phyloP scores from a whole-genome alignment of 2,113 vertebrate genomes.

The Festucalex cinctus region DNA sequence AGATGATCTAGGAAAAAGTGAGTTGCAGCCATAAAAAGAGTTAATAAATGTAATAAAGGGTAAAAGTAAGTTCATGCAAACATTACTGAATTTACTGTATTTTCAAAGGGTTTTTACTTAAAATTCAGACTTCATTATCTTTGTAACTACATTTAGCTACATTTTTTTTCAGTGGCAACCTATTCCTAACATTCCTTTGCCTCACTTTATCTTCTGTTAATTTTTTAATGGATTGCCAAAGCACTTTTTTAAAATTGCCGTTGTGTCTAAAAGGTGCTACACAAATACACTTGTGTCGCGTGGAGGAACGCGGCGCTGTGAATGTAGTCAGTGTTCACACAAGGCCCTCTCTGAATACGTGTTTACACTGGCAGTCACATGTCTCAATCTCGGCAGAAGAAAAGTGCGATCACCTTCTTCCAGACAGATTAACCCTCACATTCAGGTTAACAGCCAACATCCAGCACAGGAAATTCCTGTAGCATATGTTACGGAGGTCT shows the following conservation, averaged over 20 bases:
- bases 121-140: too few species aligned
- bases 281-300: background rate
- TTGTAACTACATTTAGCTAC: background rate
- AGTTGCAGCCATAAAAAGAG: background rate
- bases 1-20: slow-evolving; percentile 10
- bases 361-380: slow-evolving; percentile 66
- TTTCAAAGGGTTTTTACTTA: too few species aligned
- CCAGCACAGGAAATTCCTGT: slow-evolving; percentile 58
- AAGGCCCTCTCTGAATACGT: slow-evolving; percentile 53
- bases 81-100: background rate
- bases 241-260: background rate
- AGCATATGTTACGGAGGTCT: slow-evolving; percentile 42
- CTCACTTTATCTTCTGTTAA: background rate
- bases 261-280: background rate
- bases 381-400: slow-evolving; percentile 56
- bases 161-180: background rate
- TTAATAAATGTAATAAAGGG: background rate
- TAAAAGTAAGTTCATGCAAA: background rate
- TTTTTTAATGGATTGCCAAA: background rate
- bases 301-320: slow-evolving; percentile 41
- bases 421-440: slow-evolving; percentile 69
- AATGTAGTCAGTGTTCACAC: slow-evolving; percentile 65
- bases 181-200: background rate
- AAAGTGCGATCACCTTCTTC: slow-evolving; percentile 58
- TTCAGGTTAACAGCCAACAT: slow-evolving; percentile 66